phyloP scores from a whole-genome alignment of 1,140 invertebrate species.

The Coenobita brevimanus region DNA sequence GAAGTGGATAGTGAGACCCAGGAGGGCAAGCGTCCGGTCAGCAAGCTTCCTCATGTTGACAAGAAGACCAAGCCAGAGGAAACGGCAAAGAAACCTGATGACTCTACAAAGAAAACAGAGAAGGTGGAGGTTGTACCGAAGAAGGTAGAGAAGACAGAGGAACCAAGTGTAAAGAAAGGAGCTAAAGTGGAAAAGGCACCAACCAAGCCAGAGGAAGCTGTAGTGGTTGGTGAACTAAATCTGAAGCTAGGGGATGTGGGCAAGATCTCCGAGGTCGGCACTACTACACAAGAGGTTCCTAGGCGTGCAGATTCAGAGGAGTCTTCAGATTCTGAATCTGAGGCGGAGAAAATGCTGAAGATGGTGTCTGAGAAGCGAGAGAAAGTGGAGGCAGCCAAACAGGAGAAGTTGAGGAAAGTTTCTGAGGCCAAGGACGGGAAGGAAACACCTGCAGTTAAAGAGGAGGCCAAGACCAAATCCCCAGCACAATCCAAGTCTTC shows the following conservation, averaged over 20 bases:
- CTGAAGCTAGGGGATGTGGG: constrained; percentile 42
- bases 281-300: constrained; percentile 18
- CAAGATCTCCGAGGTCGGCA: constrained; percentile 46
- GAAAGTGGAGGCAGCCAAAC: constrained; percentile 63
- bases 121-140: background rate
- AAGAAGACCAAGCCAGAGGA: constrained; percentile 12
- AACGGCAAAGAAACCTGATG: constrained; percentile 30
- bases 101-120: background rate
- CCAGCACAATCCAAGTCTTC: constrained; percentile 16
- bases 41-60: background rate
- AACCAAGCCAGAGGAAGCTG: constrained; percentile 22
- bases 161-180: constrained; percentile 13
- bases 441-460: constrained; percentile 43
- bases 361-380: constrained; percentile 65
- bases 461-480: constrained; percentile 11
- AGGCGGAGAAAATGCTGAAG: constrained; percentile 68
- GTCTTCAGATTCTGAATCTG: constrained; percentile 69
- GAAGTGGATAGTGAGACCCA: background rate
- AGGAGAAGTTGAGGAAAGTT: constrained; percentile 67
- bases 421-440: constrained; percentile 47
- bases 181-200: background rate
- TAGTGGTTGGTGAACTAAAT: constrained; percentile 48
- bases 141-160: background rate
- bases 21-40: background rate
- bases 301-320: constrained; percentile 55